Conservation (phyloP, 1,140 invertebrate species). For the Formica selysi region DNA sequence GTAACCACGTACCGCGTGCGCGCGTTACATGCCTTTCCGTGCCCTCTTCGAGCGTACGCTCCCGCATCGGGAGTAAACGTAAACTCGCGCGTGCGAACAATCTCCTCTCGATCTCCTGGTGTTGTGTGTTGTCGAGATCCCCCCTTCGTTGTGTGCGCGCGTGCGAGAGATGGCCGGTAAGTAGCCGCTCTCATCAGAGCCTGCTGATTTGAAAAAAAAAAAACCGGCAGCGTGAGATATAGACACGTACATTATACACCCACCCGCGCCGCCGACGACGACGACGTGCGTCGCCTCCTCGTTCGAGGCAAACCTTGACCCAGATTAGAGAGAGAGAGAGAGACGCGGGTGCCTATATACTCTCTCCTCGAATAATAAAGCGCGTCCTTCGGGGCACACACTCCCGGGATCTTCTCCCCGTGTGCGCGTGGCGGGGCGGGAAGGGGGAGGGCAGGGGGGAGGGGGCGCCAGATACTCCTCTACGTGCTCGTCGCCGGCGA, state of each 20-base stretch:
- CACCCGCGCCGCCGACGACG: not conserved
- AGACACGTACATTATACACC: not conserved
- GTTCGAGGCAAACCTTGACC: conserved; percentile 78
- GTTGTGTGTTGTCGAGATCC: too few relatives aligned
- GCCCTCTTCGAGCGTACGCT: too few relatives aligned
- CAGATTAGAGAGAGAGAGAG: conserved; percentile 63
- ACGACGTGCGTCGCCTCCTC: conserved; percentile 42
- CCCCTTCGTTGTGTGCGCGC: too few relatives aligned
- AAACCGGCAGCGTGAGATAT: conserved; percentile 17
- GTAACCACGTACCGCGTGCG: too few relatives aligned
- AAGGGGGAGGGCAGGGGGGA: conserved; percentile 72
- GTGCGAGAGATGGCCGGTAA: conserved; percentile 72
- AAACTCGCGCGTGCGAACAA: too few relatives aligned
- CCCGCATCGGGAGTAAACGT: too few relatives aligned
- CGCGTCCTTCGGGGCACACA: conserved; percentile 49
- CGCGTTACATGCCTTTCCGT: too few relatives aligned
- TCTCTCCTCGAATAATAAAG: conserved; percentile 59
- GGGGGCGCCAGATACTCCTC: conserved; percentile 73
- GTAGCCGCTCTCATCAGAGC: conserved; percentile 57
- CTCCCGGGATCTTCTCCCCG: conserved; percentile 56
- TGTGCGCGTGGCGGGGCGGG: conserved; percentile 61
- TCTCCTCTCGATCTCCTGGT: too few relatives aligned
- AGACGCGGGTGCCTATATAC: conserved; percentile 57
- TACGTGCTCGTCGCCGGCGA: conserved; percentile 79
- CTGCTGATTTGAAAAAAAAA: not conserved